Evolutionary conservation across 2,888 invertebrate genomes (phyloP).

Genomic region (Escarpia spicata): DNA sequence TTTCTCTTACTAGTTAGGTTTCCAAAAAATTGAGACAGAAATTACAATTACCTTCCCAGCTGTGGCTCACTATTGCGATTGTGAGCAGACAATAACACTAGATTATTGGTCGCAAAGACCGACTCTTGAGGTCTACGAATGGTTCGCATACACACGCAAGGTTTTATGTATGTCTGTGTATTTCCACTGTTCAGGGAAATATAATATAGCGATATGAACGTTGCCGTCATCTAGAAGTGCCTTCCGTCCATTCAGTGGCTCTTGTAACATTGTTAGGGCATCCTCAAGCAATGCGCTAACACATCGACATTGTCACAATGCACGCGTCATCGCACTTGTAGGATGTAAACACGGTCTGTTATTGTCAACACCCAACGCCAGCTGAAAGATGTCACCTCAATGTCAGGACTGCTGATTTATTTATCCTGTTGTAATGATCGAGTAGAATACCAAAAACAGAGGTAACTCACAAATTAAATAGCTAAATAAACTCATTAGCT

Average conservation of each 20-base stretch:
- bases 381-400: no score
- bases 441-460: no score
- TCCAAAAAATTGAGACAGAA: background rate
- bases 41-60: background rate
- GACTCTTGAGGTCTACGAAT: background rate
- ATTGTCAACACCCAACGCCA: no score
- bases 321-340: background rate
- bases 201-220: background rate
- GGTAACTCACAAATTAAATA: no score
- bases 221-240: background rate
- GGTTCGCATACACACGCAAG: background rate
- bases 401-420: no score
- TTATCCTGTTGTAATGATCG: no score
- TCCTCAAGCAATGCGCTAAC: background rate
- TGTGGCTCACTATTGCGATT: background rate
- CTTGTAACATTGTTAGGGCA: background rate
- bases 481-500: no score
- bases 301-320: background rate
- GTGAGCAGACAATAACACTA: background rate
- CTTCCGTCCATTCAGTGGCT: background rate
- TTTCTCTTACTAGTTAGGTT: background rate
- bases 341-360: background rate
- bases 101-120: background rate
- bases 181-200: constrained; percentile 3
- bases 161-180: background rate